Evolutionary conservation across 1,140 invertebrate genomes (phyloP).

Genomic region (Zeugodacus cucurbitae): DNA sequence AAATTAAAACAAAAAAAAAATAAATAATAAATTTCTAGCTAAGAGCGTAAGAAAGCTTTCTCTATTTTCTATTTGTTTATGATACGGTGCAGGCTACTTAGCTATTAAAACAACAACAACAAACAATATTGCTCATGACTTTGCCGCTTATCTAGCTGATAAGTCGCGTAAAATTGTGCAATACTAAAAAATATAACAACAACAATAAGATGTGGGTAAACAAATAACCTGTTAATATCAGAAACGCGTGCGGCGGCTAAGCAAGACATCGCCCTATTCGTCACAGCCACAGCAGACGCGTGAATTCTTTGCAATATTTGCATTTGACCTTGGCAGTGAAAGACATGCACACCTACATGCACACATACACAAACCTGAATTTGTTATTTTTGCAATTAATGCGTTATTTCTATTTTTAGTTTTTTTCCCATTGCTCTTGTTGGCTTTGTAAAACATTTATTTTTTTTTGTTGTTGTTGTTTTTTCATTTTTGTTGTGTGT

Average conservation of each 20-base stretch:
- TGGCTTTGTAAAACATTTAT: not conserved
- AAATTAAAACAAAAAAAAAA: not conserved
- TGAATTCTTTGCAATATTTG: not conserved
- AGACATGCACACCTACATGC: too few relatives aligned
- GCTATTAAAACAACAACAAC: not conserved
- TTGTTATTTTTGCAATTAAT: not conserved
- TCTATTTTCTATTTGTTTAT: too few relatives aligned
- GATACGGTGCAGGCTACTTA: not conserved
- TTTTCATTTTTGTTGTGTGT: not conserved
- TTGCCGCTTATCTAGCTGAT: not conserved
- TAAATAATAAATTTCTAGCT: not conserved
- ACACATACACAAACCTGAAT: not conserved
- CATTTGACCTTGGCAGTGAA: not conserved
- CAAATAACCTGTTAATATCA: not conserved
- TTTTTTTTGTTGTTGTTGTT: not conserved
- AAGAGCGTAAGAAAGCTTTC: not conserved
- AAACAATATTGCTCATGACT: not conserved
- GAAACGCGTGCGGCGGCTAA: not conserved
- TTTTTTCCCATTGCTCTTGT: not conserved
- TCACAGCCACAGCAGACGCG: not conserved
- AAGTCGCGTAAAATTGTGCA: not conserved
- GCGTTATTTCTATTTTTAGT: not conserved
- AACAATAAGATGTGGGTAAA: not conserved
- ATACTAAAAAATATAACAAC: not conserved
- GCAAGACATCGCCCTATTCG: not conserved